A percentile compares a stretch with the other conserved stretches of the same genome.
Evolutionary conservation across 1,140 invertebrate genomes (phyloP).

Genomic region (Achatina immaculata): DNA sequence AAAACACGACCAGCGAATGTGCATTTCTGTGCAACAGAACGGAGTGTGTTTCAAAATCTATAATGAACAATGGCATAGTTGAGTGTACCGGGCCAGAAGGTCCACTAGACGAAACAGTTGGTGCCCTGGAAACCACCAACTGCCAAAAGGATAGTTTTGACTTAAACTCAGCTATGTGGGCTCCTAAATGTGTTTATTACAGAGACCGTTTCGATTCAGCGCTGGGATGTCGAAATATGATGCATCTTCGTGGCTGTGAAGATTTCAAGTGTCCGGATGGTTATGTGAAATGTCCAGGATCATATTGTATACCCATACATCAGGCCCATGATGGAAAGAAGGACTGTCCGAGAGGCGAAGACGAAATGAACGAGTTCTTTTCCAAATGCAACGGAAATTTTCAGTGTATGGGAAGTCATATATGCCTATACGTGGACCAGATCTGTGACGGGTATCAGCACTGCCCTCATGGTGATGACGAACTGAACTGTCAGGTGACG

Average conservation of each 20-base stretch:
- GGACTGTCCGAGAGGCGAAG: slow-evolving; percentile 22
- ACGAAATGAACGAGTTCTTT: background rate
- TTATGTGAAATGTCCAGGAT: slow-evolving; percentile 14
- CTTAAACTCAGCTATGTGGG: background rate
- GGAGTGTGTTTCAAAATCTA: background rate
- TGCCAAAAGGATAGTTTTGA: background rate
- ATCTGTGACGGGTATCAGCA: slow-evolving; percentile 17
- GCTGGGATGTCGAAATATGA: slow-evolving; percentile 27
- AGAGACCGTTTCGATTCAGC: background rate
- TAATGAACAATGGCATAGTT: background rate
- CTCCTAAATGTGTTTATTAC: slow-evolving; percentile 1
- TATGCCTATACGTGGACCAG: slow-evolving; percentile 2
- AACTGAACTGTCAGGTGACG: slow-evolving; percentile 7
- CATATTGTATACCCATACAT: slow-evolving; percentile 24
- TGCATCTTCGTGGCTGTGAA: slow-evolving; percentile 13
- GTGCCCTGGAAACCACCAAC: background rate
- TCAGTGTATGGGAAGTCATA: background rate
- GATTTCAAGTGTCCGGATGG: slow-evolving; percentile 17
- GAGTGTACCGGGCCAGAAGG: slow-evolving; percentile 17
- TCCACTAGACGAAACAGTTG: slow-evolving; percentile 8
- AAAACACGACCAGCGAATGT: background rate
- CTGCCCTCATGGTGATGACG: slow-evolving; percentile 19
- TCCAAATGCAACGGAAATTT: background rate
- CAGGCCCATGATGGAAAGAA: background rate
- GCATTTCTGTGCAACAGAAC: slow-evolving; percentile 26